Percentiles rank a stretch among this genome's conserved stretches.
Conservation (phyloP, 2,888 invertebrate species). For the Schizotus pectinicornis region DNA sequence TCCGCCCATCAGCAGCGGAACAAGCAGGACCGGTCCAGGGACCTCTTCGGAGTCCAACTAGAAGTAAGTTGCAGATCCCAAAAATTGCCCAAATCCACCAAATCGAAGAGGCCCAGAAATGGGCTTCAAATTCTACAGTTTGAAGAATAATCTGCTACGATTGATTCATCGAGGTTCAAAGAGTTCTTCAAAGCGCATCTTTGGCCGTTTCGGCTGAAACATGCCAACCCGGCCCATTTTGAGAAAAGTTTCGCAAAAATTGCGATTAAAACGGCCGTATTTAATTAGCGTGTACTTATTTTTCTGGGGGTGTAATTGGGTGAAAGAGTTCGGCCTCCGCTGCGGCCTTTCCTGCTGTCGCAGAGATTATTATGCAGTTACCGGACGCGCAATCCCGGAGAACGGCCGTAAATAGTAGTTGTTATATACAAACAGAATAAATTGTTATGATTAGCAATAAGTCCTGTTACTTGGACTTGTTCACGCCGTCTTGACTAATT, state of each 20-base stretch:
- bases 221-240: too few relatives aligned
- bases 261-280: not conserved
- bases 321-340: too few relatives aligned
- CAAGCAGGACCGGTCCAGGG: constrained; percentile 60
- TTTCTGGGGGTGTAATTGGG: not conserved
- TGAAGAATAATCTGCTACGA: too few relatives aligned
- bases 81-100: too few relatives aligned
- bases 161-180: too few relatives aligned
- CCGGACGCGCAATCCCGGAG: too few relatives aligned
- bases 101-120: too few relatives aligned
- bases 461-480: constrained; percentile 20
- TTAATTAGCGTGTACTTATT: not conserved
- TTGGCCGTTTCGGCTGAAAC: too few relatives aligned
- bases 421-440: not conserved
- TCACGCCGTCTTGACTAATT: constrained; percentile 23
- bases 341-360: not conserved
- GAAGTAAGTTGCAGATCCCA: constrained; percentile 63
- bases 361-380: not conserved
- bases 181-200: too few relatives aligned
- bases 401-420: not conserved
- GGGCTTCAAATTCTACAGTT: too few relatives aligned
- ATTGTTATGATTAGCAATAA: not conserved
- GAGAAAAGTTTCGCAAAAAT: constrained; percentile 58
- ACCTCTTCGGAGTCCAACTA: constrained; percentile 67
- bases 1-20: constrained; percentile 47